Evolutionary conservation across 2,888 invertebrate genomes (phyloP).

Genomic region (Hirtodrosophila duncani): DNA sequence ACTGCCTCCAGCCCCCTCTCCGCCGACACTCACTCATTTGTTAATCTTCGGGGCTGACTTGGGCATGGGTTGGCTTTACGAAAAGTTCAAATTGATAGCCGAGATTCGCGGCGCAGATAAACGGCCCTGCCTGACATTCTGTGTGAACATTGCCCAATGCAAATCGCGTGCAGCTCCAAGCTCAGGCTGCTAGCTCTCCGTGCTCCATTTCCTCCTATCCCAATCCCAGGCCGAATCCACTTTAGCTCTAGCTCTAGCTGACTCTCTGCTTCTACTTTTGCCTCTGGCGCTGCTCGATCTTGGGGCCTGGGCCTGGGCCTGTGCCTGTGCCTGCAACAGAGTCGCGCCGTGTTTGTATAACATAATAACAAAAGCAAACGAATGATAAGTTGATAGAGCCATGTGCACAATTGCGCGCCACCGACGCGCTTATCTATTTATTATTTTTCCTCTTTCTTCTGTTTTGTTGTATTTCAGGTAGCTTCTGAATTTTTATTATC

Average conservation of each 20-base stretch:
- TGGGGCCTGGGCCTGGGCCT: too few species aligned
- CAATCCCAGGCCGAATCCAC: constrained; percentile 3
- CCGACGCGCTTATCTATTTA: constrained; percentile 61
- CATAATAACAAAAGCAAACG: constrained; percentile 71
- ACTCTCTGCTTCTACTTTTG: too few species aligned
- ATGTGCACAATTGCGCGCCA: constrained; percentile 58
- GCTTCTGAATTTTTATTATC: constrained; percentile 74
- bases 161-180: constrained; percentile 60
- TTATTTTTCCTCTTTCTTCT: constrained; percentile 40
- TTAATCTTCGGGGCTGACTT: constrained; percentile 45
- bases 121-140: constrained; percentile 45
- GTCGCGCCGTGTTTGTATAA: constrained; percentile 60
- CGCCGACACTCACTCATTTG: constrained; percentile 4
- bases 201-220: constrained; percentile 25
- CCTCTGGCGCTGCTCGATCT: not conserved
- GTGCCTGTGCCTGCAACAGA: constrained; percentile 9
- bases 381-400: constrained; percentile 71
- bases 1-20: constrained; percentile 4
- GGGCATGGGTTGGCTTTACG: constrained; percentile 44
- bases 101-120: constrained; percentile 60
- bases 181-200: constrained; percentile 1
- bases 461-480: constrained; percentile 51
- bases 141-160: constrained; percentile 62
- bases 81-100: constrained; percentile 69
- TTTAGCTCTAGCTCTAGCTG: not conserved